Base-by-base conservation (phyloP, 2,113 vertebrate genomes). In the Grantiella picta region DNA sequence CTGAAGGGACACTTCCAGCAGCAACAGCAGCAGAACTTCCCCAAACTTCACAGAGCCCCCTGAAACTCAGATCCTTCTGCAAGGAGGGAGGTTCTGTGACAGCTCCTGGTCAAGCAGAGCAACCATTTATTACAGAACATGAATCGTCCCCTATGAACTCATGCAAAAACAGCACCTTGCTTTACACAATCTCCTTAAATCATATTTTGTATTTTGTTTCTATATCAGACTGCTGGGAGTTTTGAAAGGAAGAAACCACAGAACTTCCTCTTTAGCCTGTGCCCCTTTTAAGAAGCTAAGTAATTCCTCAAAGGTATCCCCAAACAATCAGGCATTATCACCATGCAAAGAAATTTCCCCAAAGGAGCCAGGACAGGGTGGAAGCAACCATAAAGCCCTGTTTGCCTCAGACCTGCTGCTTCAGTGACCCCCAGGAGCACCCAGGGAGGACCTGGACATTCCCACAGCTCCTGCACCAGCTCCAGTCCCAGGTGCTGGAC, bases 371-470 rank as follows among this genome's bases (percentile, higher is more conserved):
- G 73, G 36, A 45, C 18, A 70, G 50, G 27, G 23, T 25, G 27
- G 40, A 65, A 59, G 66, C 31, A 64, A 66, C 17, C 49, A 11
- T 0, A 0, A 14, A 7, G 16, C 45, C 49, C 59, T 9, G 25
- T 60, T n/a, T 28, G 36, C 36, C 11, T 38, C 76, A 64, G 42
- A 35, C 12, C 54, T 31, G 47, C 36, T 20, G 71, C 44, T 17
- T 24, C 81, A 12, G 40, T 23, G 33, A 21, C 10, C n/a, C 22
- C 36, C 22, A 45, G 52, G 57, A 8, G 53, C 28, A 6, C 3
- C 33, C 11, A 38, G 23, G 25, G 36, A 65, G 27, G 11, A 83
- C 16, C 53, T 36, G 90, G 53, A 17, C 45, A 64, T 21, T 45
- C 7, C 66, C 5, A 1, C 61, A 68, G 73, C 86, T 69, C 36